Evolutionary conservation across 2,888 invertebrate genomes (phyloP).

Genomic region (Apodemia duryi): DNA sequence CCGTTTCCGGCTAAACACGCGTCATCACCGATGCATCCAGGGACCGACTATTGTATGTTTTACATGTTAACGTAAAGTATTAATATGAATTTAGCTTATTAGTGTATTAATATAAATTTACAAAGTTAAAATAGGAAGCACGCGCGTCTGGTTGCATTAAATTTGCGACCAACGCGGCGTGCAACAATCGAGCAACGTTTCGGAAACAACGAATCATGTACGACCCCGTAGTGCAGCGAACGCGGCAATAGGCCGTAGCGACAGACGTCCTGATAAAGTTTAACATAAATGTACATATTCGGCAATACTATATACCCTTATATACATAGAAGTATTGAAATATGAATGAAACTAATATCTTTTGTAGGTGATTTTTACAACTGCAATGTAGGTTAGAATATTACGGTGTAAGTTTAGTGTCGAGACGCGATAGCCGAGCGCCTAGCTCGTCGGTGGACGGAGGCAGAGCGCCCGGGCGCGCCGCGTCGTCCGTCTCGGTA

Average conservation of each 20-base stretch:
- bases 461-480: conserved; percentile 47
- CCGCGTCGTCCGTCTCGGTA: conserved; percentile 52
- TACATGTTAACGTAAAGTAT: conserved; percentile 71
- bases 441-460: conserved; percentile 52
- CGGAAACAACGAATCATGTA: conserved; percentile 79
- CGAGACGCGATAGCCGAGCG: conserved; percentile 66
- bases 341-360: conserved; percentile 80
- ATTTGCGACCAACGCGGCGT: conserved; percentile 42
- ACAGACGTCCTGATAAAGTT: conserved; percentile 66
- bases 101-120: conserved; percentile 65
- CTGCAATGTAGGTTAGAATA: conserved; percentile 75
- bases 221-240: conserved; percentile 68
- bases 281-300: conserved; percentile 66
- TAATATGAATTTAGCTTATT: conserved; percentile 76
- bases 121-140: conserved; percentile 55
- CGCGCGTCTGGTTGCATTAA: conserved; percentile 30
- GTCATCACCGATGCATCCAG: conserved; percentile 46
- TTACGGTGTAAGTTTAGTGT: conserved; percentile 67
- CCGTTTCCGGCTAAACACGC: conserved; percentile 43
- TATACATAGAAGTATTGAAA: conserved; percentile 75
- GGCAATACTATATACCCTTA: conserved; percentile 75
- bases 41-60: conserved; percentile 67
- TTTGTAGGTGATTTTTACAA: conserved; percentile 81
- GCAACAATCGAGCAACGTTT: conserved; percentile 74
- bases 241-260: conserved; percentile 61